Conservation (phyloP, 2,797 vertebrate species). For the Stomatorhinus walkeri region DNA sequence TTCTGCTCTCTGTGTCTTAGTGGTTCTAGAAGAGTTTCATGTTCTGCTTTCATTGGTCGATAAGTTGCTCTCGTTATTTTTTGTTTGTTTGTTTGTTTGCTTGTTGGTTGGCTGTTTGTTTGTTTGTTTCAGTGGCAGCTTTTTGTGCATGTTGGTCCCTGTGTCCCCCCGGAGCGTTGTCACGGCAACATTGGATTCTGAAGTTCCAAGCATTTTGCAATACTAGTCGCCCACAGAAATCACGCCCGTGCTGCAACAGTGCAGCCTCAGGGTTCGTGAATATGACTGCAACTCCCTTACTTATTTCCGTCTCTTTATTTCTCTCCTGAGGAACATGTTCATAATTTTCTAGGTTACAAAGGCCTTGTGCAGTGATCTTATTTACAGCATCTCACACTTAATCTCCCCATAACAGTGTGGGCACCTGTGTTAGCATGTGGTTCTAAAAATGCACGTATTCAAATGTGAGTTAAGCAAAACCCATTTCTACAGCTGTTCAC, state of each 20-base stretch:
- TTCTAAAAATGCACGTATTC: background rate
- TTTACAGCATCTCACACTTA: background rate
- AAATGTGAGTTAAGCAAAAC: background rate
- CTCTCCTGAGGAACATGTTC: background rate
- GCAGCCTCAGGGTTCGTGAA: background rate
- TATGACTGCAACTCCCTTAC: background rate
- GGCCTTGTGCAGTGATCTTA: conserved; percentile 7
- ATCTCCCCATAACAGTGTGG: background rate
- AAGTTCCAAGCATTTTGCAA: background rate
- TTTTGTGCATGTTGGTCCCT: background rate
- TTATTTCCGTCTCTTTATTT: background rate
- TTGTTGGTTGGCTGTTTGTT: conserved; percentile 13
- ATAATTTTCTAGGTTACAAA: background rate
- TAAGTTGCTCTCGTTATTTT: conserved; percentile 25
- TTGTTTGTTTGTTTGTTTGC: conserved; percentile 3
- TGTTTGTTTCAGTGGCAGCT: background rate
- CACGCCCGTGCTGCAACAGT: background rate
- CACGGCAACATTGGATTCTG: background rate
- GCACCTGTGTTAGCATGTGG: background rate
- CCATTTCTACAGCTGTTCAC: background rate
- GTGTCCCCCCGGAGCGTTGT: background rate
- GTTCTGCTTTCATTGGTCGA: conserved; percentile 64
- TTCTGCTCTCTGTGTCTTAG: conserved; percentile 11
- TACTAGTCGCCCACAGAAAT: background rate
- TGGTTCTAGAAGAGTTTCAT: conserved; percentile 36